Evolutionary conservation across 92 coral and sea anemone genomes (phyloP), one percentile per base, ranked within the genome.

Genomic region (Porites divaricata): DNA sequence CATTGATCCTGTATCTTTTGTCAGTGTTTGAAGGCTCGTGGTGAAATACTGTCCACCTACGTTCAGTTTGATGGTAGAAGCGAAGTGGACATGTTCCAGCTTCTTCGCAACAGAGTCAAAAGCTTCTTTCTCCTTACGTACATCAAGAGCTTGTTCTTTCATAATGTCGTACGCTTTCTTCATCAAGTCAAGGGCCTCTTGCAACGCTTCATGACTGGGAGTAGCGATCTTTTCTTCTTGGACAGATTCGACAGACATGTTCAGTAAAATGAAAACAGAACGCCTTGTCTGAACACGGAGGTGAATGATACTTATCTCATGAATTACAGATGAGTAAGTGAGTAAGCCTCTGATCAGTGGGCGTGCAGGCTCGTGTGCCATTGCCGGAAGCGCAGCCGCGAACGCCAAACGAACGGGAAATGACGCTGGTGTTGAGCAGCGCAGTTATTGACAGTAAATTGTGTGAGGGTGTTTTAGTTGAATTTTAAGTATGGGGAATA

Each of bases 81-180:
- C 64, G 56, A 91, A 91, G 75, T 91, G 89, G 0, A 90, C 88
- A 54, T 87, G 83, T 51, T 90, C 83, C 17, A 90, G 84, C 75
- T 87, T 86, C 83, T 87, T 90, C 21, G 93, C 93, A 14, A 81
- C 90, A 10, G 88, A 83, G 6, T 90, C 93, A 75, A 82, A 83
- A 25, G 89, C 84, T 57, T 78, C 86, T 14, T 28, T 72, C 62
- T 86, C 86, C 70, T 80, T 49, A 12, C 75, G 67, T 25, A 80
- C 86, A 54, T 58, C 67, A 16, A 63, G 63, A 17, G 81, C 80
- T 57, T 86, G 75, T n/a, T 9, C 26, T 17, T 48, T 77, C 26
- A 77, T 24, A 59, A 77, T 59, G 57, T 61, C 70, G 41, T 15
- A 28, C 9, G 56, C 15, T 19, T 7, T n/a, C 70, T 59, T 25